Evolutionary conservation across 2,888 invertebrate species (phyloP).

Genomic region (Nipponacmea schrenckii): DNA sequence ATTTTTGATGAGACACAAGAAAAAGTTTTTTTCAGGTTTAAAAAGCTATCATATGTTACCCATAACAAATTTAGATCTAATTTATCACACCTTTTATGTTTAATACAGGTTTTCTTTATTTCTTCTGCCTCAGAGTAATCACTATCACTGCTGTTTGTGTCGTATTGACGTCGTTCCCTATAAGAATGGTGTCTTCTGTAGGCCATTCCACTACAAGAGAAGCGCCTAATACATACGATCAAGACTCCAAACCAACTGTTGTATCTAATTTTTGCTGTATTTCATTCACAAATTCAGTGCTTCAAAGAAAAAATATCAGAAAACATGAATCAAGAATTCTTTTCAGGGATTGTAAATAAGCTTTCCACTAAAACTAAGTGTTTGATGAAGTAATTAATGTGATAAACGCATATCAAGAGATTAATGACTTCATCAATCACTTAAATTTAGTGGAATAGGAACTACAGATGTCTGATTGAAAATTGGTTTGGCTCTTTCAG

Average conservation of each 20-base stretch:
- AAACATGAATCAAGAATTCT: too few species aligned
- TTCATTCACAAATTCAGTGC: background rate
- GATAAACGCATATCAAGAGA: too few species aligned
- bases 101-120: constrained; percentile 58
- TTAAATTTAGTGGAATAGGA: too few species aligned
- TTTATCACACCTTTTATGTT: constrained; percentile 51
- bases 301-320: too few species aligned
- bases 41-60: background rate
- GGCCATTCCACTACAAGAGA: constrained; percentile 14
- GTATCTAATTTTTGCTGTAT: background rate
- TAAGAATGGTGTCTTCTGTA: constrained; percentile 41
- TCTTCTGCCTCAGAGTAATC: constrained; percentile 60
- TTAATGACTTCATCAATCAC: too few species aligned
- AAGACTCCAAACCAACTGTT: background rate
- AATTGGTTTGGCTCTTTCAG: too few species aligned
- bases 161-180: constrained; percentile 45
- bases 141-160: constrained; percentile 58
- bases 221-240: background rate
- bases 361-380: too few species aligned
- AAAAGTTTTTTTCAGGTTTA: background rate
- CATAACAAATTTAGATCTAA: too few species aligned
- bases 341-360: too few species aligned
- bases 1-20: too few species aligned
- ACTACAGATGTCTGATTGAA: too few species aligned
- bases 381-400: too few species aligned